Conservation (phyloP, 1,140 invertebrate genomes). For the Acromyrmex charruanus region DNA sequence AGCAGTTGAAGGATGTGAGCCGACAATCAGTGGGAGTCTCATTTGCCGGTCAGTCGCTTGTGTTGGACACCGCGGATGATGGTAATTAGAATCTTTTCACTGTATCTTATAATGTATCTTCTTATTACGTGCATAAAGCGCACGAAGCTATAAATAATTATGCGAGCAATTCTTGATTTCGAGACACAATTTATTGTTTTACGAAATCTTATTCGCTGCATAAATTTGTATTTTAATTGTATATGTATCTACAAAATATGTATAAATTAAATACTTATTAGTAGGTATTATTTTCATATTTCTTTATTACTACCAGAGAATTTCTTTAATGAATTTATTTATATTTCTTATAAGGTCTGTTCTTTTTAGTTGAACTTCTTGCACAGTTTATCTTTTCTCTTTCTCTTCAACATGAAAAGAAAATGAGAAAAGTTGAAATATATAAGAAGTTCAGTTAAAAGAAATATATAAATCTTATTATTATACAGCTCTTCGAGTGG, state of each 20-base stretch:
- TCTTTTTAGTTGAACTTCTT: too few relatives aligned
- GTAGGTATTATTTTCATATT: not conserved
- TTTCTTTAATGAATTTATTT: conserved; percentile 11
- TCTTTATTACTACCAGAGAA: conserved; percentile 19
- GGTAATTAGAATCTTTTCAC: conserved; percentile 85
- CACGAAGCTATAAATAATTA: not conserved
- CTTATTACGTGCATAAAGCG: not conserved
- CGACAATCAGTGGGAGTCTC: conserved; percentile 86
- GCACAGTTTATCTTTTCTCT: too few relatives aligned
- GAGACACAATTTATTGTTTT: not conserved
- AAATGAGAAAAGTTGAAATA: too few relatives aligned
- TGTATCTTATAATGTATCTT: not conserved
- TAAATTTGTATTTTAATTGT: not conserved
- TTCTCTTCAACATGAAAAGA: too few relatives aligned
- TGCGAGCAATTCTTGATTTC: not conserved
- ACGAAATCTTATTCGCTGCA: not conserved
- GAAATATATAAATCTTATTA: too few relatives aligned
- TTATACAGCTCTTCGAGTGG: conserved; percentile 88
- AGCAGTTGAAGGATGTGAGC: conserved; percentile 76
- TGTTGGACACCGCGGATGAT: conserved; percentile 90
- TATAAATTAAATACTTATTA: conserved; percentile 46
- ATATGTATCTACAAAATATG: not conserved
- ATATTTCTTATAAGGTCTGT: too few relatives aligned
- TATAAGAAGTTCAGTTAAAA: too few relatives aligned
- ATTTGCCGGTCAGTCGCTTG: conserved; percentile 90